Evolutionary conservation across 2,888 invertebrate genomes (phyloP).

Genomic region (Tetanocera ferruginea): DNA sequence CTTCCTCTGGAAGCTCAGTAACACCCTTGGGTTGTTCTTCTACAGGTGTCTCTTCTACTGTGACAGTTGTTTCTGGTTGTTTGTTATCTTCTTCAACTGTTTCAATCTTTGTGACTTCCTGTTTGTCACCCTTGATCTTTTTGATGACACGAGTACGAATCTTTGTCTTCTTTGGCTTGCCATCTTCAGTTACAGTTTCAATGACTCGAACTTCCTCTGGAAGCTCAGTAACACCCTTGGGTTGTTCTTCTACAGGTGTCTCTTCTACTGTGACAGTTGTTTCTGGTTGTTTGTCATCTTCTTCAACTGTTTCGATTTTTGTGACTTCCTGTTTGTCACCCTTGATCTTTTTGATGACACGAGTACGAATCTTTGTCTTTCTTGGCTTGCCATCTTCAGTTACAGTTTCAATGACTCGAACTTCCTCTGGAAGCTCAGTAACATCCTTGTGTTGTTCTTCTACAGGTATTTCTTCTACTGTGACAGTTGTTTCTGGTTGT

Average conservation of each 20-base stretch:
- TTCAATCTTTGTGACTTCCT: constrained; percentile 49
- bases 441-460: constrained; percentile 45
- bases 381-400: constrained; percentile 60
- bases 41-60: constrained; percentile 40
- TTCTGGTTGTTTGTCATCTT: constrained; percentile 60
- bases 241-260: constrained; percentile 29
- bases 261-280: constrained; percentile 48
- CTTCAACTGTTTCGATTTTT: constrained; percentile 56
- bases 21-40: constrained; percentile 33
- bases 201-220: constrained; percentile 45
- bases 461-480: constrained; percentile 56
- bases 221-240: constrained; percentile 51
- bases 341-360: constrained; percentile 58
- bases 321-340: constrained; percentile 62
- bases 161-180: constrained; percentile 46
- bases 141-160: constrained; percentile 48
- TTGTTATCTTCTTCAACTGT: constrained; percentile 47
- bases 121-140: constrained; percentile 48
- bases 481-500: constrained; percentile 46
- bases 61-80: constrained; percentile 44
- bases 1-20: constrained; percentile 39
- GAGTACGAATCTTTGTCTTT: constrained; percentile 65
- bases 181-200: constrained; percentile 44
- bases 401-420: constrained; percentile 60
- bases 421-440: constrained; percentile 38